Percentiles rank a stretch among this genome's conserved stretches.
Evolutionary conservation across 2,113 vertebrate genomes (phyloP).

Genomic region (Athene noctua): DNA sequence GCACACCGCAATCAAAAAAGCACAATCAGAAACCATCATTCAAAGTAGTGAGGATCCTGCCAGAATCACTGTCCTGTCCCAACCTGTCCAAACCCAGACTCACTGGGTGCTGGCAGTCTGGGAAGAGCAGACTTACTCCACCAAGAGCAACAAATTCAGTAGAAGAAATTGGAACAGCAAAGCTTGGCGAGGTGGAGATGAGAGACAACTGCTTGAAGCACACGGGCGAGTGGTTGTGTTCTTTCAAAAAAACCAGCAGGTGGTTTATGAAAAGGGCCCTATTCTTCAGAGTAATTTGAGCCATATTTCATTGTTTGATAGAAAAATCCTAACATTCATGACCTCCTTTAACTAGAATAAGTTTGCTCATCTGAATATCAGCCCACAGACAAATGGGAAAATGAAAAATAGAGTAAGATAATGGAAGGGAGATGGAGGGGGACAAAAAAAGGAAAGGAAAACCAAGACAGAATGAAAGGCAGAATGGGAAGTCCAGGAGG

Average conservation of each 20-base stretch:
- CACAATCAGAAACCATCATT: slow-evolving; percentile 33
- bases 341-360: slow-evolving; percentile 46
- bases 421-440: not conserved
- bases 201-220: slow-evolving; percentile 42
- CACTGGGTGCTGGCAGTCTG: slow-evolving; percentile 7
- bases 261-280: slow-evolving; percentile 62
- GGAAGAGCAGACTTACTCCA: not conserved
- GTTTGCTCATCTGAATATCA: slow-evolving; percentile 52
- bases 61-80: slow-evolving; percentile 28
- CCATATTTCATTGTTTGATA: slow-evolving; percentile 61
- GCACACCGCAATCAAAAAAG: slow-evolving; percentile 16
- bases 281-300: slow-evolving; percentile 61
- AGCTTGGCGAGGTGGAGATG: slow-evolving; percentile 28
- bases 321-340: slow-evolving; percentile 61
- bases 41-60: not conserved
- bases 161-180: not conserved
- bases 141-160: not conserved
- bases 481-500: slow-evolving; percentile 23
- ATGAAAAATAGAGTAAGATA: slow-evolving; percentile 32
- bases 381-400: slow-evolving; percentile 27
- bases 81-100: slow-evolving; percentile 33
- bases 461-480: not conserved
- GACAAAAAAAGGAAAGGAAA: not conserved
- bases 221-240: slow-evolving; percentile 15
- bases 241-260: slow-evolving; percentile 52